A percentile compares a stretch with the other conserved stretches of the same genome.
Evolutionary conservation across 2,888 invertebrate genomes (phyloP).

Genomic region (Cyrtodaria siliqua): DNA sequence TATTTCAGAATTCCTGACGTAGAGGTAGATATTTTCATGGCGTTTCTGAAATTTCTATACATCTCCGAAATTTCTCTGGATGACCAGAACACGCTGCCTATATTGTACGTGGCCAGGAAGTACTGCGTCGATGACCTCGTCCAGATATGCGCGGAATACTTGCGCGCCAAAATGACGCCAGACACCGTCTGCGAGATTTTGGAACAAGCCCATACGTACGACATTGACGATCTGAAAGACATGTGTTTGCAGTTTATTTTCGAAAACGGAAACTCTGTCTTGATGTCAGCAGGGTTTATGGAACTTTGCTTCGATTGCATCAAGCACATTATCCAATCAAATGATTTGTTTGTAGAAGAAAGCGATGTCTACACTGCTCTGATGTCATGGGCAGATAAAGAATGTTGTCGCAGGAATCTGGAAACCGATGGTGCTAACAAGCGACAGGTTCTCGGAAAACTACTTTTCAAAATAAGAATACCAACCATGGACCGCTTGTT

Average conservation of each 20-base stretch:
- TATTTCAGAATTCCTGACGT: conserved; percentile 62
- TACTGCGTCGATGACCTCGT: conserved; percentile 91
- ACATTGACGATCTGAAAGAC: conserved; percentile 88
- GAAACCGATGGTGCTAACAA: conserved; percentile 55
- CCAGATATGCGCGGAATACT: conserved; percentile 90
- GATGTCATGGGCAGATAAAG: conserved; percentile 66
- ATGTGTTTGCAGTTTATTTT: conserved; percentile 60
- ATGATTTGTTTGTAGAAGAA: conserved; percentile 89
- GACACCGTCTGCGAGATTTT: conserved; percentile 87
- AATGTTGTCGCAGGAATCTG: conserved; percentile 64
- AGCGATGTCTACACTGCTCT: conserved; percentile 69
- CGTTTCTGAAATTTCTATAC: conserved; percentile 88
- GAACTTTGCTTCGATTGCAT: conserved; percentile 90
- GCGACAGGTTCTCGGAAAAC: conserved; percentile 63
- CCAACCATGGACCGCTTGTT: conserved; percentile 86
- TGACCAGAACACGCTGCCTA: conserved; percentile 89
- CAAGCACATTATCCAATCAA: conserved; percentile 89
- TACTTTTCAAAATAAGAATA: conserved; percentile 69
- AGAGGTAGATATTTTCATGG: conserved; percentile 47
- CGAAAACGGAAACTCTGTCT: conserved; percentile 50
- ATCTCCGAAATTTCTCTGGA: conserved; percentile 89
- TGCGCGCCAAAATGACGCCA: conserved; percentile 89
- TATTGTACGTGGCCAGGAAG: conserved; percentile 91
- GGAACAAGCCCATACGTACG: conserved; percentile 73
- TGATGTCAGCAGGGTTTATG: conserved; percentile 87